Evolutionary conservation across 2,888 invertebrate species (phyloP).

Genomic region (Seira ritae): DNA sequence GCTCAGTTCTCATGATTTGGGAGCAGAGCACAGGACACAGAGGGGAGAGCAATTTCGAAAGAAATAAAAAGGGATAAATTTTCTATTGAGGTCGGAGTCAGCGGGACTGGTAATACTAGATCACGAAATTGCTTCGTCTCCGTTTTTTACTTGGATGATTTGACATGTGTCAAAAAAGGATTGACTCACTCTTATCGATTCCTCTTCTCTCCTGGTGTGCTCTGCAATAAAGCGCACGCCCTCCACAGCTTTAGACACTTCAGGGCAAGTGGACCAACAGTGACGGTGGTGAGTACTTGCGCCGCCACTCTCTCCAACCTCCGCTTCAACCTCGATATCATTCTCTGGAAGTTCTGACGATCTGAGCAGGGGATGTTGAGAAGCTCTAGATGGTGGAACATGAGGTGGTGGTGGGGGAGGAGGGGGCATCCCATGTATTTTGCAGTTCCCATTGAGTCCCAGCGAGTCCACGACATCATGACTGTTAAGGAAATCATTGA

Average conservation of each 20-base stretch:
- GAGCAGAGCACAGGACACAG: no score
- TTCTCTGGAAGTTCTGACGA: conserved; percentile 72
- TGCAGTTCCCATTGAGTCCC: conserved; percentile 75
- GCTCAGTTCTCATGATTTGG: no score
- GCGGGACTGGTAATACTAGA: neutral
- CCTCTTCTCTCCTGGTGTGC: conserved; percentile 93
- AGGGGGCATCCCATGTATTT: conserved; percentile 76
- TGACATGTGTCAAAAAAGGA: conserved; percentile 13
- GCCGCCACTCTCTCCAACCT: conserved; percentile 62
- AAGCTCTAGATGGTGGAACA: conserved; percentile 71
- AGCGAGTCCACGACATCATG: conserved; percentile 70
- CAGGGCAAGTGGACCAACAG: conserved; percentile 91
- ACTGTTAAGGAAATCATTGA: conserved; percentile 41
- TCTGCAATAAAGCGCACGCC: conserved; percentile 95
- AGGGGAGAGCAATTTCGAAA: conserved; percentile 1
- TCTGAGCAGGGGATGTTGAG: conserved; percentile 72
- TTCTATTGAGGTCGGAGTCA: neutral
- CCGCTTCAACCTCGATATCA: conserved; percentile 70
- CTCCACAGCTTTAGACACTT: conserved; percentile 94
- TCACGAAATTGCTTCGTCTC: no score
- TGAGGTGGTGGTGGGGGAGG: conserved; percentile 74
- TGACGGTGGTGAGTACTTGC: conserved; percentile 48
- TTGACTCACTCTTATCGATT: conserved; percentile 87
- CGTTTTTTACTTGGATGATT: neutral
- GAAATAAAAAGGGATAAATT: neutral